Conservation (phyloP, 2,113 vertebrate genomes). For the Muntiacus muntjak region DNA sequence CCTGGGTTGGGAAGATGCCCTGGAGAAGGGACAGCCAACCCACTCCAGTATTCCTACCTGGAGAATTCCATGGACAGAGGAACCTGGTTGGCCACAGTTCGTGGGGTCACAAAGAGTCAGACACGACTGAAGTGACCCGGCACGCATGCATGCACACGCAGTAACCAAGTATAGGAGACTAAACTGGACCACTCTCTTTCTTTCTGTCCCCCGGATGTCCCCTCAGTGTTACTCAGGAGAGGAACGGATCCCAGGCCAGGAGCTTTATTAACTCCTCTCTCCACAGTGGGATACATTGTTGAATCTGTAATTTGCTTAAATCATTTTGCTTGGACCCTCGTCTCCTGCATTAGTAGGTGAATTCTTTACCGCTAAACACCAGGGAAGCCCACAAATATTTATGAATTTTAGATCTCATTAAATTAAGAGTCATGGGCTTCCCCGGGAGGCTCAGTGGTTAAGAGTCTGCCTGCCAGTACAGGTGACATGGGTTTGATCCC, state of each 20-base stretch:
- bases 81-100: background rate
- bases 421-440: background rate
- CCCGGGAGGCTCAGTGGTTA: background rate
- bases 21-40: background rate
- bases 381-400: background rate
- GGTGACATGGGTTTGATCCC: background rate
- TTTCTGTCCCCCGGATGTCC: background rate
- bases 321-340: background rate
- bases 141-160: rapidly evolving
- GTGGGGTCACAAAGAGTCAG: background rate
- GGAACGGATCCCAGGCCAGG: background rate
- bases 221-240: background rate
- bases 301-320: background rate
- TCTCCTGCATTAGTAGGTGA: background rate
- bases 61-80: background rate
- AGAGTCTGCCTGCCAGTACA: background rate
- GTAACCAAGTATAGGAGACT: background rate
- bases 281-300: background rate
- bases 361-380: background rate
- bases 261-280: background rate
- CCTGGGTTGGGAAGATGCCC: background rate
- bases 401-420: background rate
- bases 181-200: background rate
- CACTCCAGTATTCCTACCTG: background rate
- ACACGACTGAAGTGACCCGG: background rate